phyloP scores from a whole-genome alignment of 2,888 invertebrate species.

The Drosophila kanekoi region DNA sequence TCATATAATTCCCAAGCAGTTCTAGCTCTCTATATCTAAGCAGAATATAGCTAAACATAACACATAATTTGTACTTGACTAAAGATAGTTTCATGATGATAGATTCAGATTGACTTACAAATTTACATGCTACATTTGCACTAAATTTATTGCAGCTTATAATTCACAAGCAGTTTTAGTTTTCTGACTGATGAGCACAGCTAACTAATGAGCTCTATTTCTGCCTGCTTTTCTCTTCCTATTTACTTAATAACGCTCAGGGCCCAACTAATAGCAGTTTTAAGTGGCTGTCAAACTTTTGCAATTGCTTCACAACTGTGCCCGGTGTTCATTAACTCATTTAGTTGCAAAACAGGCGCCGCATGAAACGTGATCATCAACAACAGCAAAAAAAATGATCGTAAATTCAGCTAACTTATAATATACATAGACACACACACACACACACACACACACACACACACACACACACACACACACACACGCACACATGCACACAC shows the following conservation, averaged over 20 bases:
- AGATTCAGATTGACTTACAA: too few relatives aligned
- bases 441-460: background rate
- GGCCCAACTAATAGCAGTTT: background rate
- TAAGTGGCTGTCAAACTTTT: slow-evolving; percentile 32
- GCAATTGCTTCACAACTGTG: slow-evolving; percentile 22
- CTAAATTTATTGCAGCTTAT: too few relatives aligned
- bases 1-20: background rate
- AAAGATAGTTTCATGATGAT: too few relatives aligned
- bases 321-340: slow-evolving; percentile 34
- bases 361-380: slow-evolving; percentile 41
- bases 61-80: too few relatives aligned
- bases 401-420: slow-evolving; percentile 39
- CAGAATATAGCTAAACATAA: too few relatives aligned
- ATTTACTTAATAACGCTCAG: background rate
- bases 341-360: slow-evolving; percentile 47
- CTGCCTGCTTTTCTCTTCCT: background rate
- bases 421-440: slow-evolving; percentile 12
- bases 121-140: too few relatives aligned
- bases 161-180: slow-evolving; percentile 1
- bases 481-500: background rate
- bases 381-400: slow-evolving; percentile 12
- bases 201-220: background rate
- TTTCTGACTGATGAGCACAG: background rate
- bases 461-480: background rate
- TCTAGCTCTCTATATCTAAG: too few relatives aligned